Evolutionary conservation across 2,888 invertebrate genomes (phyloP).

Genomic region (Lycophotia porphyrea): DNA sequence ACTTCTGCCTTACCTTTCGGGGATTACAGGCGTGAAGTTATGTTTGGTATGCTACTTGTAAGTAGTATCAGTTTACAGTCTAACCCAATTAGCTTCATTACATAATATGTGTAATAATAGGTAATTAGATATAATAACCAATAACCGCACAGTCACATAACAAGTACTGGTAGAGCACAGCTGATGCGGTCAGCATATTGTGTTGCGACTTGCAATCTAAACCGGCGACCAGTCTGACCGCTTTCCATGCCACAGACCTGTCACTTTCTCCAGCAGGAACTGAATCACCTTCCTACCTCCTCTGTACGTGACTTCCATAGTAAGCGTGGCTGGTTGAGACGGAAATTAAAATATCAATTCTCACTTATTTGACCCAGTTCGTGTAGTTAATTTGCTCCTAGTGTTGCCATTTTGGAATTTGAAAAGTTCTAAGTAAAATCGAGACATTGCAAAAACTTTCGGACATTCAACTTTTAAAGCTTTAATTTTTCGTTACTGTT

Average conservation of each 20-base stretch:
- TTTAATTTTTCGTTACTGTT: neutral
- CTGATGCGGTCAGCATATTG: slow-evolving; percentile 40
- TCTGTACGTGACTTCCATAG: slow-evolving; percentile 28
- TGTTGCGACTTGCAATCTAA: slow-evolving; percentile 23
- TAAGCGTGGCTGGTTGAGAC: neutral
- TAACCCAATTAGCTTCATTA: neutral
- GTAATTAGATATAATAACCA: neutral
- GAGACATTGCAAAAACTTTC: neutral
- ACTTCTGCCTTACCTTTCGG: neutral
- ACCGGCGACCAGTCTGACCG: slow-evolving; percentile 42
- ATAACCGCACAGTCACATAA: slow-evolving; percentile 23
- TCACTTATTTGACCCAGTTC: neutral
- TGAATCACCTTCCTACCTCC: slow-evolving; percentile 31
- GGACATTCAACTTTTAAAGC: neutral
- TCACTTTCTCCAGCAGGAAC: slow-evolving; percentile 49
- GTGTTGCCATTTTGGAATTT: neutral
- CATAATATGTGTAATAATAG: neutral
- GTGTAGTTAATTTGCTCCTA: neutral
- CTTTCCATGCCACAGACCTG: slow-evolving; percentile 44
- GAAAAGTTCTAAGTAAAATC: neutral
- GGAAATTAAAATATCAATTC: neutral
- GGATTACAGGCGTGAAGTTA: neutral
- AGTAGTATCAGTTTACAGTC: neutral
- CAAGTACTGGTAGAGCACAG: slow-evolving; percentile 25
- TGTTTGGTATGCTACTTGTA: neutral